Evolutionary conservation across 2,113 vertebrate genomes (phyloP).

Genomic region (Zosterops lateralis): DNA sequence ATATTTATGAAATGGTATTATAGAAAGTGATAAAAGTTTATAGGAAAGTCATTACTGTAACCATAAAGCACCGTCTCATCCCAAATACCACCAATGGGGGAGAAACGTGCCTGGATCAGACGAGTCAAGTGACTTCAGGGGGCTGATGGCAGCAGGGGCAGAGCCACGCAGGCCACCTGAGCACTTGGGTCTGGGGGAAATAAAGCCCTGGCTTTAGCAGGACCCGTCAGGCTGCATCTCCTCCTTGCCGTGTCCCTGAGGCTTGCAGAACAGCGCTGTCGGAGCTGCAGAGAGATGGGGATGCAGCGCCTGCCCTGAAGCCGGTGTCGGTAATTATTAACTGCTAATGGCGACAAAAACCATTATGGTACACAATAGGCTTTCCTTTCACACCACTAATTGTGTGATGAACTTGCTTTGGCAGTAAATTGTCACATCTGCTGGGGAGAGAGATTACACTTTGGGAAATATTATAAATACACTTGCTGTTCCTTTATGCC

Average conservation of each 20-base stretch:
- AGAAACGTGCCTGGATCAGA: background rate
- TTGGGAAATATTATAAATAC: constrained; percentile 70
- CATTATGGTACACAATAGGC: constrained; percentile 68
- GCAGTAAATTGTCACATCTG: constrained; percentile 75
- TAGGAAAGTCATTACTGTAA: background rate
- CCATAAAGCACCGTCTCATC: background rate
- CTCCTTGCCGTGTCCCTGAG: background rate
- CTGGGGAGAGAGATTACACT: constrained; percentile 64
- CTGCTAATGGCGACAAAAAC: constrained; percentile 74
- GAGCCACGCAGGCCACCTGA: accelerated
- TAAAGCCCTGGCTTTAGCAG: background rate
- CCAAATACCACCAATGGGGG: background rate
- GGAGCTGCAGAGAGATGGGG: background rate
- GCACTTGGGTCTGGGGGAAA: background rate
- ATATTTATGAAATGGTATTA: constrained; percentile 28
- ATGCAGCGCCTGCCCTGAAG: background rate
- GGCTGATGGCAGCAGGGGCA: background rate
- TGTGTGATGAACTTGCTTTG: constrained; percentile 72
- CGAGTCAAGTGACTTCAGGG: background rate
- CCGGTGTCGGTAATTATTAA: constrained; percentile 69
- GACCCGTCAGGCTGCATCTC: background rate
- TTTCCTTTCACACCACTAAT: constrained; percentile 76
- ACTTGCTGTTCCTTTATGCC: constrained; percentile 41
- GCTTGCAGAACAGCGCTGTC: background rate
- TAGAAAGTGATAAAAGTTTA: constrained; percentile 16